Percentiles rank a stretch among this genome's conserved stretches.
Conservation (phyloP, 2,888 invertebrate species). For the Noctua comes region DNA sequence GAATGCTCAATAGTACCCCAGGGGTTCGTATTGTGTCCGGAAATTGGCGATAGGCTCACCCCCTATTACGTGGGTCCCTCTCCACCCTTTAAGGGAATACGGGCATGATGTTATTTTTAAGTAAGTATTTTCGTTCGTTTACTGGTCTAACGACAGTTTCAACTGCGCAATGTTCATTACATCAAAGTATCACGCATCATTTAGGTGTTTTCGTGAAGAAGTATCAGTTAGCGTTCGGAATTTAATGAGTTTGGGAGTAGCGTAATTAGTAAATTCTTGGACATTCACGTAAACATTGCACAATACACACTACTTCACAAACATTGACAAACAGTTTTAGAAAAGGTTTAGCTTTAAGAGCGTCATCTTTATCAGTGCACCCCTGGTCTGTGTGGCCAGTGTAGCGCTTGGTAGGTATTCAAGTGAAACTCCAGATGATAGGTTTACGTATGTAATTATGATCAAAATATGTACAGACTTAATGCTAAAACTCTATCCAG, state of each 20-base stretch:
- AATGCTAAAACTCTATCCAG: too few species aligned
- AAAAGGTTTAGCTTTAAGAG: background rate
- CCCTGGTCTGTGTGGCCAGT: too few species aligned
- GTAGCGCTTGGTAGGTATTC: too few species aligned
- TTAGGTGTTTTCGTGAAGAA: background rate
- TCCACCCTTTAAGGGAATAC: background rate
- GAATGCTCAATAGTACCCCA: slow-evolving; percentile 34
- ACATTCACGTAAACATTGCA: background rate
- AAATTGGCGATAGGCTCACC: slow-evolving; percentile 38
- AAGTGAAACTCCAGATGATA: too few species aligned
- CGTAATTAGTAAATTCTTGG: background rate
- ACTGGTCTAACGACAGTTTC: background rate
- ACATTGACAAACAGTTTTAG: background rate
- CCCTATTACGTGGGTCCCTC: slow-evolving; percentile 8
- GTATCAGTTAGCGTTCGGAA: background rate
- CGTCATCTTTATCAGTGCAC: too few species aligned
- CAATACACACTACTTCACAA: background rate
- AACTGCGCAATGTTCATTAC: background rate
- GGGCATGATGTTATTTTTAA: slow-evolving; percentile 7
- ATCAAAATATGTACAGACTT: too few species aligned
- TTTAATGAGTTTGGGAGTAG: background rate
- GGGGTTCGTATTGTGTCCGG: slow-evolving; percentile 32
- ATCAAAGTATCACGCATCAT: background rate
- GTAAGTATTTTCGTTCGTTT: slow-evolving; percentile 6
- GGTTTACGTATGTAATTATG: too few species aligned